Percentiles rank a stretch among this genome's conserved stretches.
Evolutionary conservation across 2,797 vertebrate species (phyloP).

Genomic region (Cyprinodon diabolis): DNA sequence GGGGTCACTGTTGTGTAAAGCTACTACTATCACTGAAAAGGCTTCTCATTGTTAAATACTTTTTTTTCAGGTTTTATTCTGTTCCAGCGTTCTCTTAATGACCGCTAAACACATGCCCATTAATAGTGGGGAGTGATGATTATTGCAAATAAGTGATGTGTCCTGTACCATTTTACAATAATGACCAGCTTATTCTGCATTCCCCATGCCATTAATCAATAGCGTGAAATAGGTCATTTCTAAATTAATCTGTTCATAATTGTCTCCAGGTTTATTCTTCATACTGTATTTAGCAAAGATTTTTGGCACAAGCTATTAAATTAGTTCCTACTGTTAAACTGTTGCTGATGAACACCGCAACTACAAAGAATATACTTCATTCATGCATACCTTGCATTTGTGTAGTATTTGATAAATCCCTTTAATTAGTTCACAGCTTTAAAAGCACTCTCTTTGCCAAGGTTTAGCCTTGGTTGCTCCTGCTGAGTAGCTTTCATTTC

Average conservation of each 20-base stretch:
- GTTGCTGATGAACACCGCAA: constrained; percentile 1
- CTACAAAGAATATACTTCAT: constrained; percentile 4
- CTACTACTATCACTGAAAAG: background rate
- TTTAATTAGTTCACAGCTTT: constrained; percentile 11
- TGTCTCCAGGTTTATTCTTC: background rate
- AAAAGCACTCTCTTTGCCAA: background rate
- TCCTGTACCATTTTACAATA: constrained; percentile 20
- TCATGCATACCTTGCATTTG: background rate
- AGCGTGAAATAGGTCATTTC: constrained; percentile 22
- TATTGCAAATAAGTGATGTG: constrained; percentile 16
- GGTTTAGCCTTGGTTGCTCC: constrained; percentile 2
- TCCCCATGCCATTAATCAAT: constrained; percentile 24
- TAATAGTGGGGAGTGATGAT: background rate
- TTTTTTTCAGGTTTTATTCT: background rate
- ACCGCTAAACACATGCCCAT: background rate
- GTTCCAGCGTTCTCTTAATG: background rate
- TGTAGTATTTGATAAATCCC: constrained; percentile 1
- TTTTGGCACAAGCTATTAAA: constrained; percentile 18
- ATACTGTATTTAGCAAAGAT: constrained; percentile 4
- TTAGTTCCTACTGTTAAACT: constrained; percentile 16
- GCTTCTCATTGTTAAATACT: background rate
- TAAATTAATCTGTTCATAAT: constrained; percentile 2
- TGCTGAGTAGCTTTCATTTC: constrained; percentile 13
- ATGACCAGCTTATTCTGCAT: constrained; percentile 22
- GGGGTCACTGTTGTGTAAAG: constrained; percentile 11